phyloP scores from a whole-genome alignment of 2,113 vertebrate species.

The Mobula birostris region DNA sequence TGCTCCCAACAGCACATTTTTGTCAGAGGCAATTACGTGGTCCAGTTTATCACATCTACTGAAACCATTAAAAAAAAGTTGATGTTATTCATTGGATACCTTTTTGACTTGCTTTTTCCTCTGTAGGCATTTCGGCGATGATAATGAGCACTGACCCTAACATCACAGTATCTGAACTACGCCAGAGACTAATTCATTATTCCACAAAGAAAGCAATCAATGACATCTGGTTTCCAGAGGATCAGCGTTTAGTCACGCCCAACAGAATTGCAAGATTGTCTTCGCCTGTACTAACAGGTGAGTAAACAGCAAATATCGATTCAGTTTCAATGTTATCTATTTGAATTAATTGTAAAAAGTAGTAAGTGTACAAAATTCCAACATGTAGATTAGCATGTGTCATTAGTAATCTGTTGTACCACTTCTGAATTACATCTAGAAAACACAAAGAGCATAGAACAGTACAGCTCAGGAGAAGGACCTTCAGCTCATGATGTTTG shows the following conservation, averaged over 20 bases:
- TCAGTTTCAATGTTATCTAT: background rate
- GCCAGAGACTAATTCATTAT: slow-evolving; percentile 64
- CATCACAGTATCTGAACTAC: slow-evolving; percentile 57
- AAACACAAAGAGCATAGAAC: no score
- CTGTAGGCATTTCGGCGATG: slow-evolving; percentile 65
- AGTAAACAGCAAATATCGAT: background rate
- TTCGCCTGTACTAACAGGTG: slow-evolving; percentile 42
- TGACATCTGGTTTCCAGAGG: slow-evolving; percentile 55
- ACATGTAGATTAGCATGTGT: no score
- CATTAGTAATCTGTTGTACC: background rate
- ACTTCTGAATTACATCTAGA: no score
- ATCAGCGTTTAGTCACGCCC: slow-evolving; percentile 62
- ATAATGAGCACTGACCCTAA: slow-evolving; percentile 58
- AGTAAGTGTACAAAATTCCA: background rate
- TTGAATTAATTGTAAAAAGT: no score
- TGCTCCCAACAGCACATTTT: background rate
- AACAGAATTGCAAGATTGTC: slow-evolving; percentile 65
- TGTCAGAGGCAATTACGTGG: background rate
- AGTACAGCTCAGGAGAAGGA: no score
- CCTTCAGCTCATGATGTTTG: no score
- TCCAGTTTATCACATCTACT: background rate
- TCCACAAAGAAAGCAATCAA: slow-evolving; percentile 60
- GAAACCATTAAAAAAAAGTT: background rate
- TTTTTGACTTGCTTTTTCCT: slow-evolving; percentile 26
- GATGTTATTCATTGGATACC: background rate